Conservation (phyloP, 2,113 vertebrate genomes). For the Willisornis vidua region DNA sequence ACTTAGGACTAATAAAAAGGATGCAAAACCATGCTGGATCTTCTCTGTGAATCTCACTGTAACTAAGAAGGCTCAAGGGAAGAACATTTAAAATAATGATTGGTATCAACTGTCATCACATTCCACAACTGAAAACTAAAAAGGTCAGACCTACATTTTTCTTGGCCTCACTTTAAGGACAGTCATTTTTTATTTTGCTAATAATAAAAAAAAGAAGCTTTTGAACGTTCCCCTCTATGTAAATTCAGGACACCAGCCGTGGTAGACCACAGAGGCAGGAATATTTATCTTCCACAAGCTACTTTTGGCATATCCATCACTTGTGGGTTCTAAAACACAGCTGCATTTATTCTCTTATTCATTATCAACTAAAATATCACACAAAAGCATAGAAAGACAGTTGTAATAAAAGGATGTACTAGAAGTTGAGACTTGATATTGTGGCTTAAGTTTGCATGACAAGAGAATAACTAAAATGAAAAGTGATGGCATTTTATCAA, state of each 20-base stretch:
- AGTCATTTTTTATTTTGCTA: constrained; percentile 72
- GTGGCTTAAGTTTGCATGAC: constrained; percentile 47
- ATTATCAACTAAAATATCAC: constrained; percentile 64
- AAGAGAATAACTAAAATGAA: constrained; percentile 32
- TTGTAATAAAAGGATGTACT: constrained; percentile 53
- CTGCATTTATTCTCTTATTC: constrained; percentile 61
- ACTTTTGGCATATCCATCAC: constrained; percentile 55
- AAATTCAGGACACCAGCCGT: constrained; percentile 68
- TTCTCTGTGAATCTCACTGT: constrained; percentile 42
- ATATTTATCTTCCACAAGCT: constrained; percentile 72
- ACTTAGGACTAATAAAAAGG: constrained; percentile 1
- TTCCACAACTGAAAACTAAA: constrained; percentile 68
- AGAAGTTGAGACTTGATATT: constrained; percentile 33
- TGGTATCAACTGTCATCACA: constrained; percentile 72
- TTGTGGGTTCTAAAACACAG: constrained; percentile 51
- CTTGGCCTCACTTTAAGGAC: constrained; percentile 71
- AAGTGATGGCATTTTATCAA: constrained; percentile 12
- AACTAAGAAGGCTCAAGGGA: constrained; percentile 67
- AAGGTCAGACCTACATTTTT: constrained; percentile 68
- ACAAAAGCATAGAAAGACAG: constrained; percentile 33
- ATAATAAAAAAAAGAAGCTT: constrained; percentile 61
- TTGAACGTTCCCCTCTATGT: constrained; percentile 68
- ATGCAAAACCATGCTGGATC: constrained; percentile 9
- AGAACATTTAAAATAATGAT: constrained; percentile 68
- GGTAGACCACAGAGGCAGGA: constrained; percentile 73